Conservation (phyloP, 2,113 vertebrate genomes). For the Uria aalge region DNA sequence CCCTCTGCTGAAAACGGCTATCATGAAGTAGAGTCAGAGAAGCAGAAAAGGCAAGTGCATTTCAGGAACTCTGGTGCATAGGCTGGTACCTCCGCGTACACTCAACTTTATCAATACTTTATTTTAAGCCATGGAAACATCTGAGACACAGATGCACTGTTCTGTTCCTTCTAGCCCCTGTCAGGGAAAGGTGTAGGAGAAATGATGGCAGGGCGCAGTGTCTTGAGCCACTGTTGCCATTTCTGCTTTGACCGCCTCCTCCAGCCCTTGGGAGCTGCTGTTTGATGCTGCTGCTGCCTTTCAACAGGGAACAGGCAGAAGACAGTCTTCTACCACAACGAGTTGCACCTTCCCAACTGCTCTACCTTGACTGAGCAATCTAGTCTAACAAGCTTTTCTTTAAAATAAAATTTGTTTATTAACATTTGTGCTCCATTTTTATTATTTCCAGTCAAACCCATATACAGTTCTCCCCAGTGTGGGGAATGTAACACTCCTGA, state of each 20-base stretch:
- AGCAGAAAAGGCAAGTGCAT: background rate
- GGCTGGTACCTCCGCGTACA: background rate
- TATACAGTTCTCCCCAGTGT: background rate
- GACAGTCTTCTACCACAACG: background rate
- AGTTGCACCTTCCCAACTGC: rapidly evolving
- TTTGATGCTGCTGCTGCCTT: background rate
- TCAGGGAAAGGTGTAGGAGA: background rate
- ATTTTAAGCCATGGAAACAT: background rate
- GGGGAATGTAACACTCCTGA: background rate
- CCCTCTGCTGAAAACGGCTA: background rate
- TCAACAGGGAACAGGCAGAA: background rate
- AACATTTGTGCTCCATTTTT: background rate
- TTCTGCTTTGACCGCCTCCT: background rate
- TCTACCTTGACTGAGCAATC: background rate
- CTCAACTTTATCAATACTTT: background rate
- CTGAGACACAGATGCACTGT: background rate
- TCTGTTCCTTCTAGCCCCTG: background rate
- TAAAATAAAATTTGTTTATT: background rate
- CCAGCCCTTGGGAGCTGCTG: background rate
- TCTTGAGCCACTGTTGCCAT: background rate
- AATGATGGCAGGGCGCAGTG: background rate
- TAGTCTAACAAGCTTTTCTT: background rate
- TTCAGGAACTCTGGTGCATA: background rate
- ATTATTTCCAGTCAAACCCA: background rate
- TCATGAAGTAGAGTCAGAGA: background rate